Evolutionary conservation across 1,140 invertebrate genomes (phyloP).

Genomic region (Drosophila quadrilineata): DNA sequence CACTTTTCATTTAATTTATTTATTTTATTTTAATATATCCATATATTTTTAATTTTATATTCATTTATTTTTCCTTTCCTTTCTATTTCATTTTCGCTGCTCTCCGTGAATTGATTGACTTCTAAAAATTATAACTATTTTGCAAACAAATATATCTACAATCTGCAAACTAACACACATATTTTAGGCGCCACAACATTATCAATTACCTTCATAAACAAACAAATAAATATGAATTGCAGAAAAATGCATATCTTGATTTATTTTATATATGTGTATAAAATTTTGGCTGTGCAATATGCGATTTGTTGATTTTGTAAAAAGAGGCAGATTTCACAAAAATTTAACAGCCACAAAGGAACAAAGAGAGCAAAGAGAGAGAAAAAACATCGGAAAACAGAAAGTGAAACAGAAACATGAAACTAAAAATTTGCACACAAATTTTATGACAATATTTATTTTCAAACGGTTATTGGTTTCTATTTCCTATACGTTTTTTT

Average conservation of each 20-base stretch:
- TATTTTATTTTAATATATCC: too few relatives aligned
- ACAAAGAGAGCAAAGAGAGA: not conserved
- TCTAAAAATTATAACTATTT: too few relatives aligned
- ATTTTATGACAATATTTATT: constrained; percentile 38
- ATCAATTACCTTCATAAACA: too few relatives aligned
- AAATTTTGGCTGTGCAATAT: constrained; percentile 28
- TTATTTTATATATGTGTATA: too few relatives aligned
- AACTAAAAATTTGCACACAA: constrained; percentile 15
- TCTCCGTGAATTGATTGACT: too few relatives aligned
- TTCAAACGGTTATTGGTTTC: constrained; percentile 40
- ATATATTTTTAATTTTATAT: constrained; percentile 1
- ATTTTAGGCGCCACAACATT: too few relatives aligned
- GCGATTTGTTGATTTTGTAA: constrained; percentile 32
- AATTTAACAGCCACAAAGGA: constrained; percentile 16
- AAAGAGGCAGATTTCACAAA: constrained; percentile 20
- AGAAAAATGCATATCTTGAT: too few relatives aligned
- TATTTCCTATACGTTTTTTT: constrained; percentile 42
- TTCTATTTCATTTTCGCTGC: not conserved
- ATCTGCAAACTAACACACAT: too few relatives aligned
- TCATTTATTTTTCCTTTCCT: not conserved
- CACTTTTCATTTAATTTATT: constrained; percentile 10
- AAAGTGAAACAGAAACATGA: too few relatives aligned
- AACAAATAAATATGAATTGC: too few relatives aligned
- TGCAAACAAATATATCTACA: too few relatives aligned
- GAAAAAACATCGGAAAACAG: too few relatives aligned